Percentiles rank a stretch among this genome's conserved stretches.
phyloP scores from a whole-genome alignment of 2,888 invertebrate genomes.

The Chrysomela aeneicollis region DNA sequence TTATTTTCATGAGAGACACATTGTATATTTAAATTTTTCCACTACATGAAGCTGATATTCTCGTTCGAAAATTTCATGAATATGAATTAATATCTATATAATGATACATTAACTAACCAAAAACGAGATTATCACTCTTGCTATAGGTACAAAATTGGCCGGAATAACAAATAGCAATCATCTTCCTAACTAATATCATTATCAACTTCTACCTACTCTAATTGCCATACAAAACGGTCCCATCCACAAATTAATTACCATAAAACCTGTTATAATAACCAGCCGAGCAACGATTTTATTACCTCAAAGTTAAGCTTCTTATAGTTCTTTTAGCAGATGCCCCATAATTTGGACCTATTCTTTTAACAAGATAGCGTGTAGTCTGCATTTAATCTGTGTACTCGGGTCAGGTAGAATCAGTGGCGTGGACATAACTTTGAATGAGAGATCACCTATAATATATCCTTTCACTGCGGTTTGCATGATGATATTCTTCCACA shows the following conservation, averaged over 20 bases:
- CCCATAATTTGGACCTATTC: constrained; percentile 44
- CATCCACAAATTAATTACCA: constrained; percentile 44
- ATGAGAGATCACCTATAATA: too few relatives aligned
- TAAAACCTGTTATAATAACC: constrained; percentile 45
- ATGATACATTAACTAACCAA: background rate
- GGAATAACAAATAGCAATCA: constrained; percentile 23
- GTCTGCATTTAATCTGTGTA: constrained; percentile 29
- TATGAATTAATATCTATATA: background rate
- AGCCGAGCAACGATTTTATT: constrained; percentile 40
- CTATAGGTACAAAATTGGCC: background rate
- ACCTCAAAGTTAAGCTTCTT: constrained; percentile 42
- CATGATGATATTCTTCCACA: too few relatives aligned
- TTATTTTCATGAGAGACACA: too few relatives aligned
- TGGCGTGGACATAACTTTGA: constrained; percentile 10
- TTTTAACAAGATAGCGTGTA: constrained; percentile 44
- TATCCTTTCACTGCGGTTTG: too few relatives aligned
- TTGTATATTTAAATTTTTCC: too few relatives aligned
- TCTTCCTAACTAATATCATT: constrained; percentile 34
- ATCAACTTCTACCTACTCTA: constrained; percentile 35
- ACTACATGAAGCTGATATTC: too few relatives aligned
- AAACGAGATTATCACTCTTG: background rate
- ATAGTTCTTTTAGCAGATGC: constrained; percentile 39
- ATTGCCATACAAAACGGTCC: constrained; percentile 36
- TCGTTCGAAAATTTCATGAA: too few relatives aligned
- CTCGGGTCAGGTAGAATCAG: constrained; percentile 29